Evolutionary conservation across 2,797 vertebrate species (phyloP), one percentile per base, ranked within the genome.

Genomic region (Cebuella pygmaea): DNA sequence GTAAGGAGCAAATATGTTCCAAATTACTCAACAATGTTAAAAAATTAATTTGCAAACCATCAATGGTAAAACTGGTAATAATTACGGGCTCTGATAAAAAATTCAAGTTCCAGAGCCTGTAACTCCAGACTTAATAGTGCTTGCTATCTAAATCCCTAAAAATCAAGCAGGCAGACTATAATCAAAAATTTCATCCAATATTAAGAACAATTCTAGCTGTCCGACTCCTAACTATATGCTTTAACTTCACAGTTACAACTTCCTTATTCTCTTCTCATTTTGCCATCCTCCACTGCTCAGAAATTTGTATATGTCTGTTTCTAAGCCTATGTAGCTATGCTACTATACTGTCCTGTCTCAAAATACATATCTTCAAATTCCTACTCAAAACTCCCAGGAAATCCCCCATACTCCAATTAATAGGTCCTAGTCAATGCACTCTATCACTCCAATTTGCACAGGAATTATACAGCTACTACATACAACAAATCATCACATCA

Each of bases 11-110:
- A 79, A 80, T 76, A n/a, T 87, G n/a, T 94, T 93, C 48, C 44
- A 82, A 89, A 89, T 75, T 10, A 94, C 52, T 36, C 79, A 50
- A 95, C 70, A 91, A 93, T 79, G 85, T 33, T 81, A 90, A 95
- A 88, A 36, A 15, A 46, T 79, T 82, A 89, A 83, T 83, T 52
- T 91, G 61, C 70, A 15, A 94, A 74, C 44, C 33, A 5, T 67
- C 81, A 96, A 39, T 94, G 33, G 44, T 78, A 85, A 46, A 15
- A 90, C 30, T 50, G 26, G 24, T 90, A 39, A 39, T 78, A n/a
- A 89, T 80, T 50, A 90, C 9, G 24, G 48, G 72, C 33, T 93
- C 81, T 13, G 22, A 14, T 24, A 41, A 61, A 72, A 57, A 72
- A 87, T 59, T 80, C n/a, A 33, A 90, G 87, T 74, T 96, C n/a